Percentiles rank a stretch among this genome's conserved stretches.
These are phyloP conservation scores for Oscheius sp. DNA, from an alignment of 1,140 invertebrate species.

Conservation along the genomic window DNA sequence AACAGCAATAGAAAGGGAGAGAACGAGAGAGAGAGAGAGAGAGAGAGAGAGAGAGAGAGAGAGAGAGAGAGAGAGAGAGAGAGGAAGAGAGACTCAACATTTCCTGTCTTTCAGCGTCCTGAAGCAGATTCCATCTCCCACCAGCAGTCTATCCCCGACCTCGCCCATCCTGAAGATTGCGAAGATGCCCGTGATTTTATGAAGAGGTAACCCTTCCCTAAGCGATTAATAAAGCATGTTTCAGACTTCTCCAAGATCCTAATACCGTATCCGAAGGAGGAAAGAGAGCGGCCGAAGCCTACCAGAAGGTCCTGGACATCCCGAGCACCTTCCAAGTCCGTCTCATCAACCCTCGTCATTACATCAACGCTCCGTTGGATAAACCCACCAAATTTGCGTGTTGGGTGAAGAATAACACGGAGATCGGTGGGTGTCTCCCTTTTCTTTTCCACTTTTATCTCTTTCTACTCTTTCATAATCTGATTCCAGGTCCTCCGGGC, in stretches of 20 bases:
- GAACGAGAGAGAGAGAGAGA: no score
- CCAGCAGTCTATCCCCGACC: neutral
- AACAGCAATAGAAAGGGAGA: neutral
- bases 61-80: neutral
- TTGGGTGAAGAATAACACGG: constrained; percentile 19
- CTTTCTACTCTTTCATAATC: neutral
- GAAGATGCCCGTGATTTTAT: constrained; percentile 4
- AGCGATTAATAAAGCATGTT: neutral
- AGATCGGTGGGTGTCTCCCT: neutral
- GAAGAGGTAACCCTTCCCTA: neutral
- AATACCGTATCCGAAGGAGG: constrained; percentile 28
- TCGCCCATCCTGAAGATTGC: constrained; percentile 4
- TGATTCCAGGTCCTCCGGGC: neutral
- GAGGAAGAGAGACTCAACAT: neutral
- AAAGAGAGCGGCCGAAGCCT: constrained; percentile 25
- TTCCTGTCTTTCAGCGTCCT: neutral
- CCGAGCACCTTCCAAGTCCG: constrained; percentile 18
- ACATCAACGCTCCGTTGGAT: constrained; percentile 23
- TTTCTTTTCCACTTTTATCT: no score
- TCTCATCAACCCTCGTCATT: constrained; percentile 1
- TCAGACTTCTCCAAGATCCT: constrained; percentile 37
- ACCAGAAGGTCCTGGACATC: constrained; percentile 22
- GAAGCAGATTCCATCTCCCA: neutral
- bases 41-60: neutral
- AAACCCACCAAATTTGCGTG: constrained; percentile 38